phyloP scores from a whole-genome alignment of 1,140 invertebrate genomes.

The Gryllus bimaculatus region DNA sequence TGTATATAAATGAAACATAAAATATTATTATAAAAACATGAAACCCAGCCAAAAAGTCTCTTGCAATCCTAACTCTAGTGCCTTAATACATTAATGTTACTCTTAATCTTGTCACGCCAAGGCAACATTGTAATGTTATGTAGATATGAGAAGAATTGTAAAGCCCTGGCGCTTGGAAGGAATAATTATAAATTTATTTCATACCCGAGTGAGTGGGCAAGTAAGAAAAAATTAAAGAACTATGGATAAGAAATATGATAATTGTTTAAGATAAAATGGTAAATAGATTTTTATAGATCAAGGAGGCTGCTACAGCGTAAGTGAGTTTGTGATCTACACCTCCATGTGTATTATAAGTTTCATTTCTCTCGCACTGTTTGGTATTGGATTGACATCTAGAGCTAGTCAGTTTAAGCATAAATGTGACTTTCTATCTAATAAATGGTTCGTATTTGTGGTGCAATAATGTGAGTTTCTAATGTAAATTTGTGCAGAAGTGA shows the following conservation, averaged over 20 bases:
- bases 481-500: too few species aligned
- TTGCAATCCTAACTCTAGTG: constrained; percentile 15
- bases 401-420: too few species aligned
- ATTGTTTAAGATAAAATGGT: background rate
- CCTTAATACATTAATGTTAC: constrained; percentile 12
- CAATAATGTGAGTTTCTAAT: too few species aligned
- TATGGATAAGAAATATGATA: background rate
- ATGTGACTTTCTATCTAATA: too few species aligned
- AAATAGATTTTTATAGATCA: background rate
- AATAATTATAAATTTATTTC: background rate
- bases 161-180: background rate
- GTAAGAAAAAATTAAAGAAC: background rate
- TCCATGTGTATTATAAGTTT: too few species aligned
- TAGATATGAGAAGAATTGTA: background rate
- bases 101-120: background rate
- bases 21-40: background rate
- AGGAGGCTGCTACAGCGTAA: background rate
- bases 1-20: background rate
- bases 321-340: too few species aligned
- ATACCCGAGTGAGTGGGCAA: background rate
- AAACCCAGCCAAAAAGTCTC: constrained; percentile 12
- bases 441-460: too few species aligned
- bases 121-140: background rate
- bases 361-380: too few species aligned
- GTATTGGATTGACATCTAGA: too few species aligned